Percentiles rank a stretch among this genome's conserved stretches.
Evolutionary conservation across 2,888 invertebrate species (phyloP).

Genomic region (Isotomurus palustris): DNA sequence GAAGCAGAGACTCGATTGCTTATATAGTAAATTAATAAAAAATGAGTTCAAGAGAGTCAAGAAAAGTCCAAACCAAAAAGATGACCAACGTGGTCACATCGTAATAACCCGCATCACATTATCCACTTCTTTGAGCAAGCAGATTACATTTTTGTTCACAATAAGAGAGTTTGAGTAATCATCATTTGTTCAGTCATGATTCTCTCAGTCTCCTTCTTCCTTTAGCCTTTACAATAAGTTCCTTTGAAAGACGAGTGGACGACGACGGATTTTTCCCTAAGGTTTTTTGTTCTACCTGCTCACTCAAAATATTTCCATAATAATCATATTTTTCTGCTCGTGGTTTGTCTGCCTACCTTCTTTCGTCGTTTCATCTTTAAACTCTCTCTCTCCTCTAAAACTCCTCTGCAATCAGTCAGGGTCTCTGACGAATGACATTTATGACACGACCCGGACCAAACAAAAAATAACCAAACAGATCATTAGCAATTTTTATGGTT

Average conservation of each 20-base stretch:
- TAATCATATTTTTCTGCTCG: conserved; percentile 11
- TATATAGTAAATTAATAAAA: too few relatives aligned
- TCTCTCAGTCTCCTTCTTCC: background rate
- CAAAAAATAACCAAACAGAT: conserved; percentile 15
- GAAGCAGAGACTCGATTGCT: too few relatives aligned
- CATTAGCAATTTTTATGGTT: conserved; percentile 17
- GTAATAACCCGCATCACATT: background rate
- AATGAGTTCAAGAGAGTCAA: too few relatives aligned
- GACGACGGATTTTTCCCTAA: background rate
- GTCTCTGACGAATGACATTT: conserved; percentile 18
- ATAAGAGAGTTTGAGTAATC: conserved; percentile 8
- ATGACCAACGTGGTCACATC: conserved; percentile 1
- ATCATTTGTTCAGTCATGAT: conserved; percentile 14
- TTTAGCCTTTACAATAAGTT: background rate
- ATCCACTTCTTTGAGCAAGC: background rate
- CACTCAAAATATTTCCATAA: conserved; percentile 17
- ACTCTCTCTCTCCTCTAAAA: background rate
- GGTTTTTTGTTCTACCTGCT: conserved; percentile 3
- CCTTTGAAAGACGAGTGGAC: background rate
- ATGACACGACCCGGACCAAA: conserved; percentile 12
- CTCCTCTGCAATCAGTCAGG: background rate
- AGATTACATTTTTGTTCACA: too few relatives aligned
- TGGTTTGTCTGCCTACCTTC: conserved; percentile 1
- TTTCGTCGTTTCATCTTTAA: background rate
- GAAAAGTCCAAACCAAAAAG: background rate